Evolutionary conservation across 2,888 invertebrate species (phyloP).

Genomic region (Leuctra nigra): DNA sequence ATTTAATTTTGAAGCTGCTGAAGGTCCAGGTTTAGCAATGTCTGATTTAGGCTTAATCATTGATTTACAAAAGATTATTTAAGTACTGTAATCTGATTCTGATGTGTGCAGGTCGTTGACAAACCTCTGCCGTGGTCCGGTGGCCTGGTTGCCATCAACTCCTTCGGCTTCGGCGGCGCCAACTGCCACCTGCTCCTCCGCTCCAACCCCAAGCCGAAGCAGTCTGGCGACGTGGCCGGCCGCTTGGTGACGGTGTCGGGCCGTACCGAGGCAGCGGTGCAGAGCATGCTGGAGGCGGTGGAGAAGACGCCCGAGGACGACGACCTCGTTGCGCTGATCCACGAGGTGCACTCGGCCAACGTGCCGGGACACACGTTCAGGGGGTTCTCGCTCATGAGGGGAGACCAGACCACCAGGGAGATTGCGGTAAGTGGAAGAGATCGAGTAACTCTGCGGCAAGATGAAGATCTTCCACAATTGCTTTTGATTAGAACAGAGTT

Average conservation of each 20-base stretch:
- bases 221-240: constrained; percentile 42
- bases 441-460: too few species aligned
- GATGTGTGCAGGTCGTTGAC: constrained; percentile 59
- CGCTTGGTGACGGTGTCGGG: constrained; percentile 69
- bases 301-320: constrained; percentile 55
- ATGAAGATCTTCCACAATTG: too few species aligned
- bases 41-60: too few species aligned
- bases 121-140: constrained; percentile 80
- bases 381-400: constrained; percentile 71
- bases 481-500: background rate
- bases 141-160: constrained; percentile 89
- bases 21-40: too few species aligned
- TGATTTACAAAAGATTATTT: too few species aligned
- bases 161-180: constrained; percentile 97
- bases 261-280: constrained; percentile 74
- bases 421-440: constrained; percentile 41
- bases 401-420: constrained; percentile 45
- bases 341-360: constrained; percentile 62
- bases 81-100: too few species aligned
- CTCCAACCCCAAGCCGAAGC: constrained; percentile 66
- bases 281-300: constrained; percentile 52
- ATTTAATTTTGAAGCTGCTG: too few species aligned
- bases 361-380: constrained; percentile 72
- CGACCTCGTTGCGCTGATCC: constrained; percentile 69
- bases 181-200: constrained; percentile 87